Base-by-base conservation (phyloP, 2,888 invertebrate genomes). In the Troilus luridus region DNA sequence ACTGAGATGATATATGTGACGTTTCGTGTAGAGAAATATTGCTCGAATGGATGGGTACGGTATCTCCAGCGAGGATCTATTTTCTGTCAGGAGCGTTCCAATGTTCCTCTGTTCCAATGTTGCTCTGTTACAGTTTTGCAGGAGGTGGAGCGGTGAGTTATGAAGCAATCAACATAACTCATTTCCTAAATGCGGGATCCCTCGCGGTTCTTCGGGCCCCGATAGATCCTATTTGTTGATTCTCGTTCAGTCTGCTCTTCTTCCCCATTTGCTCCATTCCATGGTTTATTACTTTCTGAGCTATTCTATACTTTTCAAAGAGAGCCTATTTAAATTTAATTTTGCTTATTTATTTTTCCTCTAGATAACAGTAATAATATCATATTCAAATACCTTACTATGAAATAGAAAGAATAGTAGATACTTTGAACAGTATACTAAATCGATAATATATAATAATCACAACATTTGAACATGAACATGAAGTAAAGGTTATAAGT, bases 161-260 rank as follows among this genome's bases (percentile, higher is more conserved):
- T 85, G 85, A 85, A 11, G 56, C 85, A 85, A 85, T 85, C 85
- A 85, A 85, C 85, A 85, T 85, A 85, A 85, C 85, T 85, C 85
- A 85, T 85, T 85, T 85, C 56, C 85, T 85, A 85, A 85, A 85
- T 85, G 85, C 21, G 85, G 56, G 85, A 85, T 85, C 85, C 56
- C 85, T 85, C 85, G 56, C n/a, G 85, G 85, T n/a, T 56, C 54
- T 27, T 54, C 12, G 54, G 12, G 21, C 11, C n/a, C 85, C 85
- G 5, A 85, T 85, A 85, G 85, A 56, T 85, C 85, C 56, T 12
- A 85, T 58, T 58, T 85, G 21, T 56, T 85, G 56, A 56, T 85
- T 58, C 56, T 56, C 56, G 56, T 58, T 21, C 85, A 21, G n/a
- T 58, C 85, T 85, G 56, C 56, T 56, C 85, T 85, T 85, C 56